Evolutionary conservation across 2,113 vertebrate species (phyloP).

Genomic region (Cinclus cinclus): DNA sequence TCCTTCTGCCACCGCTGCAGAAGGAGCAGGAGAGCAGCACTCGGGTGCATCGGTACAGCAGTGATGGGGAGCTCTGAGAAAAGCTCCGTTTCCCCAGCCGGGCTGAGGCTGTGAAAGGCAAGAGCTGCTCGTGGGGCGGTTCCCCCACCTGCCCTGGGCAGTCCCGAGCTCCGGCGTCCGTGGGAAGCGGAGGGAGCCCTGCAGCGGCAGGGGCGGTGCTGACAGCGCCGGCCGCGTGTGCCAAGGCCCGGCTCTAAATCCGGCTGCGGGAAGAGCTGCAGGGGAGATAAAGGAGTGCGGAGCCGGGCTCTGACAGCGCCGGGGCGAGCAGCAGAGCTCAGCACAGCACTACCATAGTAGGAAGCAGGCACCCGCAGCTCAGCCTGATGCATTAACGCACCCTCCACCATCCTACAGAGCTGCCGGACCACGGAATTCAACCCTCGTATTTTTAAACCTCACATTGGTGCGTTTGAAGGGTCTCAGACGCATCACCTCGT

Average conservation of each 20-base stretch:
- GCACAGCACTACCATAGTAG: constrained; percentile 40
- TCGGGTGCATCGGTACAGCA: rapidly evolving
- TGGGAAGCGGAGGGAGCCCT: rapidly evolving
- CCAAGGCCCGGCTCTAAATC: not conserved
- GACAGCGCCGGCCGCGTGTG: rapidly evolving
- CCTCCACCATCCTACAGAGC: not conserved
- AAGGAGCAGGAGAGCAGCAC: not conserved
- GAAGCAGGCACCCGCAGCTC: not conserved
- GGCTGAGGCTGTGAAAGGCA: not conserved
- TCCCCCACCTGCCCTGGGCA: not conserved
- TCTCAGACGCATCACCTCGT: not conserved
- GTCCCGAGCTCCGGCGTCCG: not conserved
- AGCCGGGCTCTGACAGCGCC: not conserved
- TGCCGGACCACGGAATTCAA: not conserved
- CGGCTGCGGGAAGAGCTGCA: not conserved
- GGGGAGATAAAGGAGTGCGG: not conserved
- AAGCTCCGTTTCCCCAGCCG: not conserved
- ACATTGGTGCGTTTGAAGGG: not conserved
- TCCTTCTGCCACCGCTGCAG: rapidly evolving
- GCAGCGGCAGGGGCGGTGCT: not conserved
- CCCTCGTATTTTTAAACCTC: not conserved
- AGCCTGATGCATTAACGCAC: rapidly evolving
- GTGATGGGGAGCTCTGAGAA: rapidly evolving
- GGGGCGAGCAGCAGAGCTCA: not conserved
- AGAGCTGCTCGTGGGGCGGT: rapidly evolving